Evolutionary conservation across 2,797 vertebrate genomes (phyloP).

Genomic region (Tachyglossus aculeatus): DNA sequence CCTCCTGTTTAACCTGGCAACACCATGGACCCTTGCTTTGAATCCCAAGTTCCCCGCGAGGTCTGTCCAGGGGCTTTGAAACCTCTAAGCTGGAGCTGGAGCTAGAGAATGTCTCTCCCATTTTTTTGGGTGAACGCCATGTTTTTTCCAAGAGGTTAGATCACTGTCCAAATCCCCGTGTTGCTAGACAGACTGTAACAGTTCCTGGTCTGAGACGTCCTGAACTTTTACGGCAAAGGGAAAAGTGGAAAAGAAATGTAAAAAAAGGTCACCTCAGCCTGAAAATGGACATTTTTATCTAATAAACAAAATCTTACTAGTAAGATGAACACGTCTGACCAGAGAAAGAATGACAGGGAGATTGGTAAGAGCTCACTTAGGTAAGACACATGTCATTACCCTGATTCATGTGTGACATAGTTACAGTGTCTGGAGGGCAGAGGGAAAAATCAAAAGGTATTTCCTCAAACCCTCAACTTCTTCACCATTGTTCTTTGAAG

Average conservation of each 20-base stretch:
- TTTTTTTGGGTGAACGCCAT: slow-evolving; percentile 61
- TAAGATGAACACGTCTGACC: slow-evolving; percentile 32
- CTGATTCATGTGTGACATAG: too few species aligned
- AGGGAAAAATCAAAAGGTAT: too few species aligned
- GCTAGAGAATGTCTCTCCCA: slow-evolving; percentile 55
- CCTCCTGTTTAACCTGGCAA: slow-evolving; percentile 55
- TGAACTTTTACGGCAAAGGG: slow-evolving; percentile 49
- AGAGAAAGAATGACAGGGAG: slow-evolving; percentile 25
- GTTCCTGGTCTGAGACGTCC: slow-evolving; percentile 44
- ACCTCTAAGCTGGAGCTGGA: slow-evolving; percentile 46
- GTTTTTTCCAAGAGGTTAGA: slow-evolving; percentile 61
- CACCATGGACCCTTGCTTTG: slow-evolving; percentile 9
- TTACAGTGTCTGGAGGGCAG: too few species aligned
- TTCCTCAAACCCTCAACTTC: too few species aligned
- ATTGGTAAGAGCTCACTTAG: too few species aligned
- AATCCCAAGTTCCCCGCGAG: slow-evolving; percentile 41
- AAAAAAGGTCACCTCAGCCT: slow-evolving; percentile 15
- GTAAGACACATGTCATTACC: too few species aligned
- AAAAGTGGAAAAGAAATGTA: background rate
- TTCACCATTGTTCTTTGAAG: too few species aligned
- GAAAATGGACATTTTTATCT: slow-evolving; percentile 36
- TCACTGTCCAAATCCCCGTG: slow-evolving; percentile 37
- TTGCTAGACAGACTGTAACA: slow-evolving; percentile 65
- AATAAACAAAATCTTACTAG: slow-evolving; percentile 38
- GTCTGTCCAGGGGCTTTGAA: slow-evolving; percentile 58